Base-by-base conservation (phyloP, 2,888 invertebrate genomes). In the Gastrophysa polygoni region DNA sequence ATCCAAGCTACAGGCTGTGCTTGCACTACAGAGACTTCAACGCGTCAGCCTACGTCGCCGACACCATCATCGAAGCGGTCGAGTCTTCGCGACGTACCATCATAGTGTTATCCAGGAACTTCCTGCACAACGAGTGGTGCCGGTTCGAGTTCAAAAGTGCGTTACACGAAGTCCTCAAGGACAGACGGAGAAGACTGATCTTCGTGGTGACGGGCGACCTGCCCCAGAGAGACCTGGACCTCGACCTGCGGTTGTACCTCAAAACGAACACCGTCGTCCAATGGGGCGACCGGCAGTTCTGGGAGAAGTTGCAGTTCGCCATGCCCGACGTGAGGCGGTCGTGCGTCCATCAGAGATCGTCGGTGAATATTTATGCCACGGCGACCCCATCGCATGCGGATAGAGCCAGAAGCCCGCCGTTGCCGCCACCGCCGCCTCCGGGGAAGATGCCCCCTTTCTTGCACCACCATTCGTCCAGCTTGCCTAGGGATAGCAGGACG, bases 121-220 rank as follows among this genome's bases (percentile, higher is more conserved):
- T 97, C 83, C 86, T 97, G 67, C 91, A 93, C 83, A 94, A 94
- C 82, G 96, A 97, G 83, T 98, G 97, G 97, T 91, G 92, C 74
- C 88, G 93, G 71, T 93, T 95, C 80, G 97, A 98, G 83, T 96
- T 97, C 82, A 95, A 95, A 84, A 92, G 93, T 74, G 96, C 96
- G 24, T 87, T 96, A 57, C 93, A 93, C 79, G 94, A 95, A 82
- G 91, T 95, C 75, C 86, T 96, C 71, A 92, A 93, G 83, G 92
- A 92, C 82, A 87, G 91, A 77, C 88, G 91, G 78, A 90, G 92
- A 78, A 89, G 93, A 81, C 87, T 96, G 75, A 92, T 98, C 75
- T 91, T 97, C 78, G 88, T 98, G 72, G 86, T 96, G 70, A 89
- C 95, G 77, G 96, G 95, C 55, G 95, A 96, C 77, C 86, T 96